A percentile compares a stretch with the other conserved stretches of the same genome.
Conservation (phyloP, 2,113 vertebrate species). For the Terrapene triunguis region DNA sequence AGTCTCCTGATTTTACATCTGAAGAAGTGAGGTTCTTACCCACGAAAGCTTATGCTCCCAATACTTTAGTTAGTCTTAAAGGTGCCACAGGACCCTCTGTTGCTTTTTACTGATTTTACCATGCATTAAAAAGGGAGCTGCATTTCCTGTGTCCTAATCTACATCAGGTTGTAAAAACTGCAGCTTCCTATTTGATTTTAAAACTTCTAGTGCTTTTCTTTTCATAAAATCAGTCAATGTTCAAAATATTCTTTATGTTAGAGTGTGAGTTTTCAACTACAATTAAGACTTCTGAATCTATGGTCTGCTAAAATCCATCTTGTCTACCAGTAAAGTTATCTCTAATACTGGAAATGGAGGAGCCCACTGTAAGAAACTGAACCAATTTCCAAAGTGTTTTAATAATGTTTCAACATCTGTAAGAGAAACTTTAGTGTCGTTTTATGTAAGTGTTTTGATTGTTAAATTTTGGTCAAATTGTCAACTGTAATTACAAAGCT, state of each 20-base stretch:
- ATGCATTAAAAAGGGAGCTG: not conserved
- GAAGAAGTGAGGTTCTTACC: too few species aligned
- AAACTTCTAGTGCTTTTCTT: not conserved
- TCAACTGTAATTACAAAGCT: not conserved
- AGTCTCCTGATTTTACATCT: not conserved
- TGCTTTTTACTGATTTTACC: not conserved
- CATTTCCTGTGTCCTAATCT: not conserved
- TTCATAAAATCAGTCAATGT: not conserved
- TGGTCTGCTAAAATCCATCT: not conserved
- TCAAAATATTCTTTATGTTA: not conserved
- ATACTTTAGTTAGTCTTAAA: too few species aligned
- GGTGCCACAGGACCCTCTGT: too few species aligned
- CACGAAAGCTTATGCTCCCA: too few species aligned
- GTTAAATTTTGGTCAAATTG: not conserved
- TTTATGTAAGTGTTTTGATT: not conserved
- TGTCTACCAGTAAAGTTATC: not conserved
- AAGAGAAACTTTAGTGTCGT: not conserved
- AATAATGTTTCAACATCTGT: not conserved
- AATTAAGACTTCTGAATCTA: not conserved
- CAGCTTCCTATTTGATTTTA: not conserved
- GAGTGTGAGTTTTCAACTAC: not conserved
- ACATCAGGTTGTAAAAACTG: not conserved
- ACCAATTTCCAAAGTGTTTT: not conserved
- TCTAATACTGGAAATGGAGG: not conserved
- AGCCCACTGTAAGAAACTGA: not conserved